These are phyloP conservation scores for Epizoanthus illoricatus DNA, from an alignment of 92 coral and sea anemone species.

Conservation along the genomic window DNA sequence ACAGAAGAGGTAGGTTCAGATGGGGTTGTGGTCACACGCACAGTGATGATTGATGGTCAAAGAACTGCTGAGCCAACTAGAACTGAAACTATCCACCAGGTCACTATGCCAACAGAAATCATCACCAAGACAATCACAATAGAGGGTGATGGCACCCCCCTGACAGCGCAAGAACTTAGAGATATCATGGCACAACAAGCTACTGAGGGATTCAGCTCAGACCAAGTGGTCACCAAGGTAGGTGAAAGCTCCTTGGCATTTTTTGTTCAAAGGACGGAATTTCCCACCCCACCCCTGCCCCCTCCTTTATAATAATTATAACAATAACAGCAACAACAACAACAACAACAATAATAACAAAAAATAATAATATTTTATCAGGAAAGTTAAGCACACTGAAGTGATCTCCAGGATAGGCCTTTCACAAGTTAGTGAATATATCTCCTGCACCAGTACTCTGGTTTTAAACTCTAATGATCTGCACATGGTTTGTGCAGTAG, in stretches of 20 bases:
- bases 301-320: no score
- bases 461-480: no score
- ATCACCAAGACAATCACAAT: constrained; percentile 98
- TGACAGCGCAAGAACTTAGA: constrained; percentile 89
- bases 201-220: constrained; percentile 59
- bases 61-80: constrained; percentile 66
- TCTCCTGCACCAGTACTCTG: no score
- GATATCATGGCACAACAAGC: constrained; percentile 95
- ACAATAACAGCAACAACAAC: no score
- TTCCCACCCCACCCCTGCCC: no score
- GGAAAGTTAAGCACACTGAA: no score
- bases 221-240: constrained; percentile 79
- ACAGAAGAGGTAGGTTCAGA: constrained; percentile 58
- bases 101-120: constrained; percentile 91
- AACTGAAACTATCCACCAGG: constrained; percentile 79
- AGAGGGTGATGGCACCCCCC: constrained; percentile 96
- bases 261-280: no score
- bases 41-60: constrained; percentile 86
- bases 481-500: no score
- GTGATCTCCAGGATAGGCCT: no score
- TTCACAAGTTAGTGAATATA: no score
- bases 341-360: no score
- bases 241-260: background rate
- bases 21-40: constrained; percentile 84
- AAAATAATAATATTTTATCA: no score